These are phyloP conservation scores for Dryobota labecula DNA, from an alignment of 2,888 invertebrate species.

Conservation along the genomic window DNA sequence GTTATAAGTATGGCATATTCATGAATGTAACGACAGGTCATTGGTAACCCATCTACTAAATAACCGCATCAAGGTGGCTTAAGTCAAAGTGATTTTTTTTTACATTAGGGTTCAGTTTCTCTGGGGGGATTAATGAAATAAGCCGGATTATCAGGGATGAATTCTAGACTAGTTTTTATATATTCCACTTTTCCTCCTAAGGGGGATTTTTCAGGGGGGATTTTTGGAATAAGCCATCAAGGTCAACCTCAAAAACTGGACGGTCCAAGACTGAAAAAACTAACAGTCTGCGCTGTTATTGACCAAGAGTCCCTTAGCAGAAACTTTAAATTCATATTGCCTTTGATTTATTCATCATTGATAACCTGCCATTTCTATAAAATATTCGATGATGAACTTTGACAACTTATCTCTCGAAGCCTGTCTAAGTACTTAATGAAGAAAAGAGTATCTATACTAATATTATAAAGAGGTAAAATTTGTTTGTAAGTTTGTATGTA, in stretches of 20 bases:
- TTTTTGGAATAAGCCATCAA: too few species aligned
- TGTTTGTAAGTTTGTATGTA: too few species aligned
- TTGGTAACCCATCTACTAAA: background rate
- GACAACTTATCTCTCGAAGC: background rate
- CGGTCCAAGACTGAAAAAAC: background rate
- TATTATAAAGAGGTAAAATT: too few species aligned
- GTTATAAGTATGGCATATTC: too few species aligned
- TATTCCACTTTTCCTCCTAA: too few species aligned
- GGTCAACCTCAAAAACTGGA: background rate
- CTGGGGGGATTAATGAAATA: too few species aligned
- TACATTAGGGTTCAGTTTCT: too few species aligned
- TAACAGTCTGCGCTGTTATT: background rate
- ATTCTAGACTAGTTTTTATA: too few species aligned
- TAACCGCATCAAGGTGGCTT: too few species aligned
- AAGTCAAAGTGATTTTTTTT: too few species aligned
- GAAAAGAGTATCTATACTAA: conserved; percentile 1
- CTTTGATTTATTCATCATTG: conserved; percentile 7
- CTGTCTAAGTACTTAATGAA: background rate
- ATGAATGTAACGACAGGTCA: background rate
- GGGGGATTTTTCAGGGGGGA: too few species aligned
- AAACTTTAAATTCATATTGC: background rate
- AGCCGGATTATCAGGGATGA: too few species aligned
- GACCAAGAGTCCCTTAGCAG: background rate
- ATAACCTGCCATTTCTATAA: background rate
- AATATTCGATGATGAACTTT: conserved; percentile 11